Conservation (phyloP, 2,113 vertebrate genomes). For the Cryptomyrus ogoouensis region DNA sequence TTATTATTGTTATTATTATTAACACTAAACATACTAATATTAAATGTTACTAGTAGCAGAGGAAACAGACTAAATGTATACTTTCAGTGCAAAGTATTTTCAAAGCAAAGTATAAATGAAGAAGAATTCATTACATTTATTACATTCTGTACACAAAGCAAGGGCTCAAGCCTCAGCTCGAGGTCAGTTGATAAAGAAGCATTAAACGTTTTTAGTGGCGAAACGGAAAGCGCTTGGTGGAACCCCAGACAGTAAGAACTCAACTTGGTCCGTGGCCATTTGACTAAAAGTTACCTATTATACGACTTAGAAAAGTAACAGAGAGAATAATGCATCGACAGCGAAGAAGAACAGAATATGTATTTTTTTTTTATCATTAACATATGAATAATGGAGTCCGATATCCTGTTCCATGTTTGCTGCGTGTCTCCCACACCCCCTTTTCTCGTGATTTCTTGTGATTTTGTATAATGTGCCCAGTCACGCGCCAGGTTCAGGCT, state of each 20-base stretch:
- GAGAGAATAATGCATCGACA: not conserved
- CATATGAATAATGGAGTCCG: not conserved
- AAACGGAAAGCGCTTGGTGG: not conserved
- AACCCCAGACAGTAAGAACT: not conserved
- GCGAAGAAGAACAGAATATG: not conserved
- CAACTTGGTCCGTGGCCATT: not conserved
- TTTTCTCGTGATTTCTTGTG: not conserved
- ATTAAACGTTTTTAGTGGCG: not conserved
- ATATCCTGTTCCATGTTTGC: not conserved
- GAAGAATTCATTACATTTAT: not conserved
- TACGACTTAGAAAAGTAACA: not conserved
- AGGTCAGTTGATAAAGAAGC: not conserved
- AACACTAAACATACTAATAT: not conserved
- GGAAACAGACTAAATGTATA: not conserved
- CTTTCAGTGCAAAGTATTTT: not conserved
- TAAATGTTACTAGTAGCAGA: not conserved
- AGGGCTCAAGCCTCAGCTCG: not conserved
- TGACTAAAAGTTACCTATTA: not conserved
- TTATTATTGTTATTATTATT: constrained; percentile 12
- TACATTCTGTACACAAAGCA: not conserved
- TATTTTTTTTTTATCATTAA: not conserved
- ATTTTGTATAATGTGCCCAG: not conserved
- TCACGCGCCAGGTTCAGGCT: not conserved
- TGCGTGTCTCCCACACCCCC: not conserved
- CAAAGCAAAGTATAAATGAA: not conserved